Conservation (phyloP, 2,113 vertebrate species). For the Aleadryas rufinucha region DNA sequence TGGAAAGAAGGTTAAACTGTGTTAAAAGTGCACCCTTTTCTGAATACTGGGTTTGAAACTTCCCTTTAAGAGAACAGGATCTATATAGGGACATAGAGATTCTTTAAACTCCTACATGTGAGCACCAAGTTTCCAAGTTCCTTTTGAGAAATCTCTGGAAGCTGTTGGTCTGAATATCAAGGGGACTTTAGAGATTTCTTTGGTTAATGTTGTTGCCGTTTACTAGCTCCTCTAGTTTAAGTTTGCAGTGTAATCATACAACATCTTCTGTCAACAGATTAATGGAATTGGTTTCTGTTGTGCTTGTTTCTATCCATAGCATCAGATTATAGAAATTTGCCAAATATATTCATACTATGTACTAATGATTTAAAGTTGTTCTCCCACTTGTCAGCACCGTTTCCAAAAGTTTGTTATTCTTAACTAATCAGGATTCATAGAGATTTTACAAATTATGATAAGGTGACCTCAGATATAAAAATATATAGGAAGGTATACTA, state of each 20-base stretch:
- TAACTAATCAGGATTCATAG: background rate
- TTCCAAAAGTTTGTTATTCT: background rate
- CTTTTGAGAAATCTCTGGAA: background rate
- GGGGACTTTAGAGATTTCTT: background rate
- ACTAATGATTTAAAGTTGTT: background rate
- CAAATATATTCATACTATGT: accelerated
- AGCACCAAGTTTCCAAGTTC: background rate
- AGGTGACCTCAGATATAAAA: background rate
- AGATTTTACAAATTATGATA: background rate
- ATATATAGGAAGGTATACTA: background rate
- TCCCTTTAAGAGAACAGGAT: background rate
- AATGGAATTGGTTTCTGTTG: background rate
- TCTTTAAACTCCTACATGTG: background rate
- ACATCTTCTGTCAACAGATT: background rate
- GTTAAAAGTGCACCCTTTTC: background rate
- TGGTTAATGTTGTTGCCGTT: background rate
- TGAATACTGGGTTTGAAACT: background rate
- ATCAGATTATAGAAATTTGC: background rate
- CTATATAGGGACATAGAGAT: background rate
- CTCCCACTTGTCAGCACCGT: accelerated
- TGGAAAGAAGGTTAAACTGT: background rate
- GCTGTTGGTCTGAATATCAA: background rate
- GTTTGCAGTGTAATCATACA: background rate
- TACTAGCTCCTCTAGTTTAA: background rate
- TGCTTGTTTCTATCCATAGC: background rate